Evolutionary conservation across 2,113 vertebrate species (phyloP), one percentile per base, ranked within the genome.

Genomic region (Pomatorhinus ruficollis): DNA sequence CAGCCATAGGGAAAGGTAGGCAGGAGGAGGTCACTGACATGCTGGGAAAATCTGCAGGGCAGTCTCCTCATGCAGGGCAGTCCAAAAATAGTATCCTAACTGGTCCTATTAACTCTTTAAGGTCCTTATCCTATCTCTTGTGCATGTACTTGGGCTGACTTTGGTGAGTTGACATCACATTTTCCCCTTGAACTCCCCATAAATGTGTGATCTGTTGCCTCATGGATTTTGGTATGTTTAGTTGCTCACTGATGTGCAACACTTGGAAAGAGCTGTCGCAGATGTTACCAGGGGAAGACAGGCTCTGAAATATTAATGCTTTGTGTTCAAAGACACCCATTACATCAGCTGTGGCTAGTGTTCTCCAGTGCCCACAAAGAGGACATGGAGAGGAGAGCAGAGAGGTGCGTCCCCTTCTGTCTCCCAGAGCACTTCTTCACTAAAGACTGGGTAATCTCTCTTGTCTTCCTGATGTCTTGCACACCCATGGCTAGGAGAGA

Each of bases 21-120:
- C 63, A 94, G 89, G 40, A 80, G 37, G 53, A 87, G 63, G 31
- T 93, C 85, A 77, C 50, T 50, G 75, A 87, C 20, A 16, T 42
- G n/a, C 53, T 94, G 79, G n/a, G 88, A 92, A 97, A 93, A 93
- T 83, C 53, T 85, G 7, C 77, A 82, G 49, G 83, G 7, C 77
- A 82, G 49, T 61, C 42, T 90, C 25, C 65, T 90, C 63, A 80
- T 0, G 3, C 30, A 83, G 28, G 16, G 24, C 59, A 57, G 19
- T 61, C 45, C 63, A 61, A 85, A 90, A 95, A 94, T 77, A 96
- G 71, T 50, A 66, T 14, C 30, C 11, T 59, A 79, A 80, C 28
- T 80, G 33, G 20, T 86, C 7, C 66, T 39, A 25, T 88, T 95
- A 92, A 96, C 79, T 70, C 50, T 70, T 83, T 53, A 37, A 50